Evolutionary conservation across 2,888 invertebrate genomes (phyloP).

Genomic region (Pocota personata): DNA sequence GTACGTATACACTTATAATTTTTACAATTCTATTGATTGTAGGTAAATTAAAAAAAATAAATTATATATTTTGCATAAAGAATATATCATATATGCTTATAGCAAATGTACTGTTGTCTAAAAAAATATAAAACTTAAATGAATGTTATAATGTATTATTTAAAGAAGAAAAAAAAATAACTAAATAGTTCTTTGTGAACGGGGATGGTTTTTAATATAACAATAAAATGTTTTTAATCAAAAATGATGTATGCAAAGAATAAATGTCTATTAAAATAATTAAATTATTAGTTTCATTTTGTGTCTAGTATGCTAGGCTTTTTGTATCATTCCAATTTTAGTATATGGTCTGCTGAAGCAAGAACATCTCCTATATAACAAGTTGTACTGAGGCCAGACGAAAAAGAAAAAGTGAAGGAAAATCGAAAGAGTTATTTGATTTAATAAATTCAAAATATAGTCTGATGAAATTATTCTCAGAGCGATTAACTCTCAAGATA

Average conservation of each 20-base stretch:
- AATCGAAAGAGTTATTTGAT: too few relatives aligned
- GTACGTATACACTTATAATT: slow-evolving; percentile 12
- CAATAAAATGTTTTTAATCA: slow-evolving; percentile 8
- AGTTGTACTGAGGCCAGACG: too few relatives aligned
- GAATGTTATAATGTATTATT: not conserved
- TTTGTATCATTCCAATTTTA: too few relatives aligned
- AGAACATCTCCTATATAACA: too few relatives aligned
- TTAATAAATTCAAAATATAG: too few relatives aligned
- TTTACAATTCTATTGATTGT: slow-evolving; percentile 70
- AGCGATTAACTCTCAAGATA: too few relatives aligned
- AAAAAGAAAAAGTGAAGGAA: too few relatives aligned
- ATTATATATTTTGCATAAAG: slow-evolving; percentile 19
- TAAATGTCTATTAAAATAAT: slow-evolving; percentile 21
- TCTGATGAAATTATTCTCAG: too few relatives aligned
- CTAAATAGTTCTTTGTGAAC: not conserved
- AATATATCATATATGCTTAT: too few relatives aligned
- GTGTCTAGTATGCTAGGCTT: too few relatives aligned
- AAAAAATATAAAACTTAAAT: slow-evolving; percentile 3
- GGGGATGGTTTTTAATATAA: not conserved
- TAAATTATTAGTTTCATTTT: not conserved
- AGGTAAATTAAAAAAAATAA: slow-evolving; percentile 1
- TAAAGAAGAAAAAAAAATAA: too few relatives aligned
- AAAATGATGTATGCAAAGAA: slow-evolving; percentile 4
- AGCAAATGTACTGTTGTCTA: slow-evolving; percentile 21
- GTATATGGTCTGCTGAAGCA: too few relatives aligned